Evolutionary conservation across 2,888 invertebrate species (phyloP), one percentile per base, ranked within the genome.

Genomic region (Heliconius cydno): DNA sequence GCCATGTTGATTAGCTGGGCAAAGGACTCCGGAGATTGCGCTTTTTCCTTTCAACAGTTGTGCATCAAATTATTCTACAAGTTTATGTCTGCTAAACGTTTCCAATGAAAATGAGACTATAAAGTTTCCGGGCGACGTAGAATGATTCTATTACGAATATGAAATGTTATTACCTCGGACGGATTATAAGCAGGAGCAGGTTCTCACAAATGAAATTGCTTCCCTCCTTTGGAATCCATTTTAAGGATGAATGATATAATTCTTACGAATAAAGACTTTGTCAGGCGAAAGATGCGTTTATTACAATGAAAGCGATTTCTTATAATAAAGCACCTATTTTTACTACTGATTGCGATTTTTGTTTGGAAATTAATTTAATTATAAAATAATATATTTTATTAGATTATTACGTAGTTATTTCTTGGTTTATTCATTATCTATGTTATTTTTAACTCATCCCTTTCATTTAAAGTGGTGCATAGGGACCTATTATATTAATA

Each of bases 101-200:
- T 92, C 90, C 94, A 92, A 94, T 94, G 94, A 94, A 94, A 94
- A 94, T 93, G 94, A 94, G 94, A 94, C 94, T 94, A 94, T 95
- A 94, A 95, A 94, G 91, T 94, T 94, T 92, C 93, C 90, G 90
- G 88, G 92, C 92, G 94, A 93, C 94, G 92, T 91, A 91, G 91
- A 94, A 92, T 94, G 94, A 94, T 94, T 94, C 94, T 94, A 94
- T 95, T 95, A 94, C 92, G 94, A 95, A 94, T 94, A 94, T 95
- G 95, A 94, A 95, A 95, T 94, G 94, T 92, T 95, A 95, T 94
- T 95, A 94, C 94, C 91, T 93, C 89, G 93, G 94, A 94, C 92
- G 94, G 94, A 95, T 94, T 95, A 95, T 94, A 94, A 94, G 94
- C 90, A 94, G 93, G 85, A 94, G 92, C 94, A 93, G 94, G 94